Conservation (phyloP, 2,113 vertebrate genomes). For the Dipodomys stephensi region DNA sequence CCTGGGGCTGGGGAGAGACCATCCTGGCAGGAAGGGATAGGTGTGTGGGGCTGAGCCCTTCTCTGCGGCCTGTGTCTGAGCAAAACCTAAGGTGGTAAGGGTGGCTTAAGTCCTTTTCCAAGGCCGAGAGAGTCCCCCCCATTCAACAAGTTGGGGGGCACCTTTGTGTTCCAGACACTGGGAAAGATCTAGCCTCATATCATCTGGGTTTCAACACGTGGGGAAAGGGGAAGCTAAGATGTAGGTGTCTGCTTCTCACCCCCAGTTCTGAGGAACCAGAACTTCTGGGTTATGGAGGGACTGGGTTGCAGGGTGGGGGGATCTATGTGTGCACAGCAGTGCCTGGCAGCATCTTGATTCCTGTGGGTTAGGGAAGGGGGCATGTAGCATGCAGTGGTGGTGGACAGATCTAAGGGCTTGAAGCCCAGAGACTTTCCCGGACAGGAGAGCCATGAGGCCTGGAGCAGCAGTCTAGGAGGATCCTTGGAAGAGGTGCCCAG, state of each 20-base stretch:
- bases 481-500: neutral
- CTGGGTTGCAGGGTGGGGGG: too few species aligned
- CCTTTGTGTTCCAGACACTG: neutral
- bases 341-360: neutral
- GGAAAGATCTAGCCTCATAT: neutral
- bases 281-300: neutral
- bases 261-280: neutral
- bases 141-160: conserved; percentile 76
- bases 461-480: neutral
- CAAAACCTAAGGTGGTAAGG: too few species aligned
- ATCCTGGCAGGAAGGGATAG: neutral
- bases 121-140: too few species aligned
- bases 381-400: rapidly evolving
- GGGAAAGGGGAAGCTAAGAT: neutral
- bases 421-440: neutral
- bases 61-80: neutral
- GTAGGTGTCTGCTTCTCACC: neutral
- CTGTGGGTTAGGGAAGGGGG: neutral
- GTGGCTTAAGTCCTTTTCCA: too few species aligned
- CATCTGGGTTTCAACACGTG: neutral
- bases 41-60: neutral
- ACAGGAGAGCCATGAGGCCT: neutral
- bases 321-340: neutral
- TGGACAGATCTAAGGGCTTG: neutral
- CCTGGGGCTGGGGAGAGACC: neutral